Percentiles rank a stretch among this genome's conserved stretches.
Conservation (phyloP, 2,888 invertebrate species). For the Lysandra coridon region DNA sequence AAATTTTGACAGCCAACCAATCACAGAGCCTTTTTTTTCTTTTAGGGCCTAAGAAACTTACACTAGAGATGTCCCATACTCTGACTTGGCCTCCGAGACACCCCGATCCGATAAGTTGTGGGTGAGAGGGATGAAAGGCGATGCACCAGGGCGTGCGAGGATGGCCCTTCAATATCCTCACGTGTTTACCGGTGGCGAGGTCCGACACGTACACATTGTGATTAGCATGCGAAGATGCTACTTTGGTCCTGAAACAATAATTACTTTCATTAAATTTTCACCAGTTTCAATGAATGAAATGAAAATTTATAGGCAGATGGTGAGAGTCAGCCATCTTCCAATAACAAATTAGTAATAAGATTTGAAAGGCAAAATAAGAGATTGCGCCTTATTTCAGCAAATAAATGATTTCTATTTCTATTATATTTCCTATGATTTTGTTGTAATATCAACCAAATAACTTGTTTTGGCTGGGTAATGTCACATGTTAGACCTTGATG, state of each 20-base stretch:
- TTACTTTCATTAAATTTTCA: background rate
- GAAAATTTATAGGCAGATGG: too few relatives aligned
- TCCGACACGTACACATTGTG: slow-evolving; percentile 93
- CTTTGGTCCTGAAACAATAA: slow-evolving; percentile 81
- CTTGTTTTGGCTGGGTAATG: too few relatives aligned
- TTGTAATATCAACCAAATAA: too few relatives aligned
- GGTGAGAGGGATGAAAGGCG: slow-evolving; percentile 91
- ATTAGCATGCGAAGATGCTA: slow-evolving; percentile 94
- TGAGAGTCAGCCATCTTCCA: too few relatives aligned
- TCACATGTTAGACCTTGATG: too few relatives aligned
- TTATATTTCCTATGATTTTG: too few relatives aligned
- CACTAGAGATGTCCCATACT: slow-evolving; percentile 88
- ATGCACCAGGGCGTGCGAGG: slow-evolving; percentile 95
- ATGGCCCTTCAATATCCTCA: slow-evolving; percentile 89
- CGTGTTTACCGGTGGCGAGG: slow-evolving; percentile 87
- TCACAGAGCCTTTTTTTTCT: too few relatives aligned
- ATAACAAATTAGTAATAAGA: too few relatives aligned
- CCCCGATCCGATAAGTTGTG: slow-evolving; percentile 91
- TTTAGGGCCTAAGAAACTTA: slow-evolving; percentile 48
- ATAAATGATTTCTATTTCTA: too few relatives aligned
- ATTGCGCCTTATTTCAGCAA: too few relatives aligned
- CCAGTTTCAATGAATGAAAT: background rate
- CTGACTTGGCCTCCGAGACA: slow-evolving; percentile 94
- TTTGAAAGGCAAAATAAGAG: too few relatives aligned
- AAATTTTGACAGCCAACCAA: too few relatives aligned